These are phyloP conservation scores for Pelodiscus sinensis DNA, from an alignment of 2,113 vertebrate species.

Conservation along the genomic window DNA sequence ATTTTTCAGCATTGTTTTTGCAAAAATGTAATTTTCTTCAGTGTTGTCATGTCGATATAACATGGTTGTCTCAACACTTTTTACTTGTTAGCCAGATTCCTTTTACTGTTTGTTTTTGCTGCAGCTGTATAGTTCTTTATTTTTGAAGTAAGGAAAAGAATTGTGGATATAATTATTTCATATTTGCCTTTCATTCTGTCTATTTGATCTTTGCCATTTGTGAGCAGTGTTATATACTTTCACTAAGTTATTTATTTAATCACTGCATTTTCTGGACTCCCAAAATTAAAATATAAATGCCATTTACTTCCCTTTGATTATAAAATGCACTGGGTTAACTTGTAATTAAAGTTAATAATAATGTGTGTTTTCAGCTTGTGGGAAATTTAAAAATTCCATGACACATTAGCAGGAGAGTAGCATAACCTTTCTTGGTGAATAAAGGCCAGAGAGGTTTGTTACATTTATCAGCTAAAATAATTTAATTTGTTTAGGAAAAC, in stretches of 20 bases:
- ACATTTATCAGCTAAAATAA: not conserved
- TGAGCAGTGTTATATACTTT: slow-evolving; percentile 27
- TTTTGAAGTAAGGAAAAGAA: slow-evolving; percentile 6
- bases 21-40: slow-evolving; percentile 17
- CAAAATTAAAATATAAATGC: slow-evolving; percentile 41
- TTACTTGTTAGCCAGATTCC: not conserved
- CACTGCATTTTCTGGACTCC: slow-evolving; percentile 40
- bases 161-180: slow-evolving; percentile 24
- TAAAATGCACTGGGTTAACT: slow-evolving; percentile 33
- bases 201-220: slow-evolving; percentile 14
- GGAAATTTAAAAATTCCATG: slow-evolving; percentile 54
- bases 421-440: slow-evolving; percentile 1
- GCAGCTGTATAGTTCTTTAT: not conserved
- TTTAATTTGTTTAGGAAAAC: not conserved
- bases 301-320: slow-evolving; percentile 65
- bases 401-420: not conserved
- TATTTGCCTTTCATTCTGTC: not conserved
- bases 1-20: slow-evolving; percentile 52
- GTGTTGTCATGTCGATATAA: slow-evolving; percentile 3
- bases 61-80: not conserved
- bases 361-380: slow-evolving; percentile 58
- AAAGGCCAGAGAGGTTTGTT: not conserved
- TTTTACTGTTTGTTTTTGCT: not conserved
- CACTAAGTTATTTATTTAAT: slow-evolving; percentile 53
- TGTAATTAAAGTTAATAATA: slow-evolving; percentile 74